Conservation (phyloP, 1,140 invertebrate genomes). For the Chymomyza costata region DNA sequence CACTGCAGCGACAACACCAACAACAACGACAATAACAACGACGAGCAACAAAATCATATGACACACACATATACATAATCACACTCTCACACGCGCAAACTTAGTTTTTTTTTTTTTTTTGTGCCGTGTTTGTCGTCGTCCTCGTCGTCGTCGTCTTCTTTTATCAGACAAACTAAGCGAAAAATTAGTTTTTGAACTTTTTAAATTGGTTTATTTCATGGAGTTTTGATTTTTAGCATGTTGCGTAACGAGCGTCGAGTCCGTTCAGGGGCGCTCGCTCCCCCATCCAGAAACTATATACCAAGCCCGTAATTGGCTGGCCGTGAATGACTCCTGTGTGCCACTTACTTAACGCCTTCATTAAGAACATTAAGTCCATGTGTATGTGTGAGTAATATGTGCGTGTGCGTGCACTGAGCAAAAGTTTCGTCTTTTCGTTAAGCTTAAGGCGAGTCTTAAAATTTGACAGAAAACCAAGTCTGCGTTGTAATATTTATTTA, state of each 20-base stretch:
- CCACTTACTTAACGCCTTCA: conserved; percentile 62
- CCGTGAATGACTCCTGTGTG: conserved; percentile 19
- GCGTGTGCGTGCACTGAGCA: too few species aligned
- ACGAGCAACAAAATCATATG: conserved; percentile 17
- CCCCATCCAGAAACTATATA: conserved; percentile 48
- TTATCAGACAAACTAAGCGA: conserved; percentile 74
- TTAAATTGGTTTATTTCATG: conserved; percentile 75
- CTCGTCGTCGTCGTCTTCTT: conserved; percentile 47
- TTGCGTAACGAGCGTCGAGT: conserved; percentile 67
- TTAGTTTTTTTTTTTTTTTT: conserved; percentile 14
- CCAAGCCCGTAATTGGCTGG: conserved; percentile 60
- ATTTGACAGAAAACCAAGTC: too few species aligned
- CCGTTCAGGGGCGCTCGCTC: too few species aligned
- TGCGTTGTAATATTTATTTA: too few species aligned
- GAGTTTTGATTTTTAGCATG: conserved; percentile 74
- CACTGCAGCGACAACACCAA: conserved; percentile 21
- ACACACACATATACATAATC: conserved; percentile 18
- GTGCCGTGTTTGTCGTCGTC: conserved; percentile 16
- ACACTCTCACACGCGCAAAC: conserved; percentile 22
- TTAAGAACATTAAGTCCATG: conserved; percentile 32
- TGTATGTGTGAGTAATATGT: conserved; percentile 11
- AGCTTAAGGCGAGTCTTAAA: too few species aligned
- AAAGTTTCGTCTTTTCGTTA: too few species aligned
- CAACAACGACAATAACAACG: not conserved
- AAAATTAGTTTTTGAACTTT: conserved; percentile 75